Percentiles rank a stretch among this genome's conserved stretches.
Conservation (phyloP, 2,888 invertebrate species). For the Saturnia pavonia region DNA sequence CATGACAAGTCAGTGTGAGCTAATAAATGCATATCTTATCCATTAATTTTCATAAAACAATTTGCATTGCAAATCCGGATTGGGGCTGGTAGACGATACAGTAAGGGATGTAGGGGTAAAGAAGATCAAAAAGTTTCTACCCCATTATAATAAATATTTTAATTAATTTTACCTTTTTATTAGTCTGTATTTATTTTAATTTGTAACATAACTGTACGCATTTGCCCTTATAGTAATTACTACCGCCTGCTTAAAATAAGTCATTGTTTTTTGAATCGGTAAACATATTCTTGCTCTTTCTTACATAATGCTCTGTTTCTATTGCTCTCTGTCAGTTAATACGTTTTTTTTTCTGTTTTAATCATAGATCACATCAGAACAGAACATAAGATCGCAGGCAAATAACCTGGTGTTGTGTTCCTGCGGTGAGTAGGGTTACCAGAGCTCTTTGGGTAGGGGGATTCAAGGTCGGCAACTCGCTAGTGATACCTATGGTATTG, state of each 20-base stretch:
- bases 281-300: background rate
- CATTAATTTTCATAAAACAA: slow-evolving; percentile 9
- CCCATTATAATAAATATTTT: background rate
- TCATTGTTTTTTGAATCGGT: background rate
- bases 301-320: background rate
- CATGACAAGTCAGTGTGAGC: background rate
- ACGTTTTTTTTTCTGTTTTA: background rate
- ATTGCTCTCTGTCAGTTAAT: background rate
- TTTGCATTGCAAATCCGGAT: slow-evolving; percentile 14
- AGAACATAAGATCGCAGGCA: too few relatives aligned
- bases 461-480: too few relatives aligned
- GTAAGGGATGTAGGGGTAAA: background rate
- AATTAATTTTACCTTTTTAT: background rate
- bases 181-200: slow-evolving; percentile 1
- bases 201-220: background rate
- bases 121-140: background rate
- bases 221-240: background rate
- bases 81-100: background rate
- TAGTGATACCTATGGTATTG: too few relatives aligned
- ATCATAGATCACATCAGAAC: too few relatives aligned
- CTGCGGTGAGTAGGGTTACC: too few relatives aligned
- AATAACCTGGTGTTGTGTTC: too few relatives aligned
- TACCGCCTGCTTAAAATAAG: background rate
- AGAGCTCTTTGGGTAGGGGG: too few relatives aligned
- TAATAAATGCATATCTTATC: slow-evolving; percentile 12